Conservation (phyloP, 2,888 invertebrate genomes). For the Lithophane socia region DNA sequence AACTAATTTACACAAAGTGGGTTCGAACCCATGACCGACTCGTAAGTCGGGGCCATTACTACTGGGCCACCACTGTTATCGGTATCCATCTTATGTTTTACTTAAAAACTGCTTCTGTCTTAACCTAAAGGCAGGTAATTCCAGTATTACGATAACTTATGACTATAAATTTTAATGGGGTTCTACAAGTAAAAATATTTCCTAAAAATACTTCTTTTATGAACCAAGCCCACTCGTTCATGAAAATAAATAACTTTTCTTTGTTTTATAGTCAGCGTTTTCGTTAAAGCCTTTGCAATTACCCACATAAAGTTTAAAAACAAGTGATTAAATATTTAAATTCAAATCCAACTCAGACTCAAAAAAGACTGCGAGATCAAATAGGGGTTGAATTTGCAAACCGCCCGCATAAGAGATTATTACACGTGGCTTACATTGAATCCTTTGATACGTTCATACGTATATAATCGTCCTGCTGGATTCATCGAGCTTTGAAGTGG, state of each 20-base stretch:
- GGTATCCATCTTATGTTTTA: conserved; percentile 4
- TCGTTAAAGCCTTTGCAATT: conserved; percentile 26
- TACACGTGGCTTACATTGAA: conserved; percentile 65
- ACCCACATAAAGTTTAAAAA: conserved; percentile 30
- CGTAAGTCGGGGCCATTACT: too few species aligned
- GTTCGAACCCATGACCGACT: too few species aligned
- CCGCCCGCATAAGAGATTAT: conserved; percentile 68
- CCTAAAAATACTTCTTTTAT: conserved; percentile 7
- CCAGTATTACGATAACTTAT: conserved; percentile 26
- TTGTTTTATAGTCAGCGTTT: conserved; percentile 6
- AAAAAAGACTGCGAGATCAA: conserved; percentile 53
- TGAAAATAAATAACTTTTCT: conserved; percentile 38
- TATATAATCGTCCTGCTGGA: conserved; percentile 65
- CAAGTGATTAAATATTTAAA: conserved; percentile 55
- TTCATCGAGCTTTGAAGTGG: conserved; percentile 66
- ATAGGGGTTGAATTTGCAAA: conserved; percentile 64
- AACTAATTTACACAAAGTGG: too few species aligned
- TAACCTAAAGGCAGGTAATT: conserved; percentile 19
- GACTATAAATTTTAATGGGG: conserved; percentile 16
- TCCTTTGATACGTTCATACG: conserved; percentile 63
- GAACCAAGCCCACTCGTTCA: conserved; percentile 9
- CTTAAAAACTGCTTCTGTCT: conserved; percentile 15
- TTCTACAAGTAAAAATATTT: conserved; percentile 21
- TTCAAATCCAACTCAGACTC: conserved; percentile 50
- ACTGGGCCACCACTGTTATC: neutral